Conservation (phyloP, 2,797 vertebrate genomes). For the Aldrovandia affinis region DNA sequence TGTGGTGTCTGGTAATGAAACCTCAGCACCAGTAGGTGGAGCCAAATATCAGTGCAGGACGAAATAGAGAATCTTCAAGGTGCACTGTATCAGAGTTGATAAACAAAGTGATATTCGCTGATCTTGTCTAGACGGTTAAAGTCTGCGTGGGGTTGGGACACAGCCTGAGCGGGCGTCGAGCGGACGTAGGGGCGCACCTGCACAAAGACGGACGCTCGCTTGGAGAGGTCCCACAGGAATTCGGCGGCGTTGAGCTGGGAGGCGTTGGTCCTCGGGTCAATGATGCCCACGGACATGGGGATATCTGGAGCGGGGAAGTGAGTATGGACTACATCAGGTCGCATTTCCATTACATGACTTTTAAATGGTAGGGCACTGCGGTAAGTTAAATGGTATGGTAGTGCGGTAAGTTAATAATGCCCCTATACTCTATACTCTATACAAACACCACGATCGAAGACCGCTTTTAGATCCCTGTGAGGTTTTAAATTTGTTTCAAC, state of each 20-base stretch:
- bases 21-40: neutral
- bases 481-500: neutral
- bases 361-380: too few relatives aligned
- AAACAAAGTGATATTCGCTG: neutral
- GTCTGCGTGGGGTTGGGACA: neutral
- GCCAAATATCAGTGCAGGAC: neutral
- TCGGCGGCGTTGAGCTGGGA: slow-evolving; percentile 82
- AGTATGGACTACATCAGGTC: neutral
- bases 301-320: slow-evolving; percentile 71
- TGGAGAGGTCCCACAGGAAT: slow-evolving; percentile 84
- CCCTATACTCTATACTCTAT: neutral
- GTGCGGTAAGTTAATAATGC: neutral
- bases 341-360: neutral
- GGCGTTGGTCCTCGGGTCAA: slow-evolving; percentile 80
- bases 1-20: neutral
- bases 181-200: slow-evolving; percentile 68
- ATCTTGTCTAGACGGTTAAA: neutral
- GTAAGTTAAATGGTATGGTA: neutral
- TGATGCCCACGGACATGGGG: slow-evolving; percentile 84
- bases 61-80: neutral
- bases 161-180: neutral
- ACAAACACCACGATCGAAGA: neutral
- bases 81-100: neutral
- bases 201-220: slow-evolving; percentile 83
- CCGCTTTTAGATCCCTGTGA: neutral